phyloP scores from a whole-genome alignment of 2,113 vertebrate species.

The Notechis scutatus region DNA sequence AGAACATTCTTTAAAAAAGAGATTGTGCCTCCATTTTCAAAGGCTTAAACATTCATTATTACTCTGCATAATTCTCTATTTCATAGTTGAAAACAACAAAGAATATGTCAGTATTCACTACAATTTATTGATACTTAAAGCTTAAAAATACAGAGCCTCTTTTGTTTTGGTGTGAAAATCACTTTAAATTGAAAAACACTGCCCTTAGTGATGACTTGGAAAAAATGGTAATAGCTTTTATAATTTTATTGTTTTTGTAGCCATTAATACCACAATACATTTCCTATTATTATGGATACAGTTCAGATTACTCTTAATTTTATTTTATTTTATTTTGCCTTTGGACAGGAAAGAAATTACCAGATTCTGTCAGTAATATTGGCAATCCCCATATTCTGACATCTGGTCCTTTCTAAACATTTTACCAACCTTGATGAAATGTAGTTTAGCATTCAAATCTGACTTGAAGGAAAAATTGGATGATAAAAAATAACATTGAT shows the following conservation, averaged over 20 bases:
- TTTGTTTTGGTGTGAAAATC: constrained; percentile 61
- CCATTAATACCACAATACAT: constrained; percentile 68
- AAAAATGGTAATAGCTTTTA: constrained; percentile 64
- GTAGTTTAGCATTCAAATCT: constrained; percentile 68
- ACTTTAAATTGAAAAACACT: constrained; percentile 66
- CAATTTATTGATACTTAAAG: constrained; percentile 65
- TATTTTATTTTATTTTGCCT: constrained; percentile 75
- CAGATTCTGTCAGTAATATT: constrained; percentile 90
- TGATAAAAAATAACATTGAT: constrained; percentile 71
- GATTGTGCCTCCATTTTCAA: constrained; percentile 72
- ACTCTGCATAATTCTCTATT: constrained; percentile 69
- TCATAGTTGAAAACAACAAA: constrained; percentile 66
- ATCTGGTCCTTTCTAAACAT: constrained; percentile 95
- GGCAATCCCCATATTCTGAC: constrained; percentile 87
- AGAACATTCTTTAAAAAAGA: constrained; percentile 70
- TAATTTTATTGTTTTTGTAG: constrained; percentile 66
- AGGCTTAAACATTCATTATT: constrained; percentile 76
- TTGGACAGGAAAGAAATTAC: constrained; percentile 88
- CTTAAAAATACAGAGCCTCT: constrained; percentile 64
- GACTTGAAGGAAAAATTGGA: constrained; percentile 68
- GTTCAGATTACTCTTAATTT: constrained; percentile 70
- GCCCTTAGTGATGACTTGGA: constrained; percentile 58
- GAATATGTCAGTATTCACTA: constrained; percentile 59
- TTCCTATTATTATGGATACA: constrained; percentile 65
- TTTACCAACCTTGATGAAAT: constrained; percentile 91